Base-by-base conservation (phyloP, 2,113 vertebrate species). In the Crotalus horridus region DNA sequence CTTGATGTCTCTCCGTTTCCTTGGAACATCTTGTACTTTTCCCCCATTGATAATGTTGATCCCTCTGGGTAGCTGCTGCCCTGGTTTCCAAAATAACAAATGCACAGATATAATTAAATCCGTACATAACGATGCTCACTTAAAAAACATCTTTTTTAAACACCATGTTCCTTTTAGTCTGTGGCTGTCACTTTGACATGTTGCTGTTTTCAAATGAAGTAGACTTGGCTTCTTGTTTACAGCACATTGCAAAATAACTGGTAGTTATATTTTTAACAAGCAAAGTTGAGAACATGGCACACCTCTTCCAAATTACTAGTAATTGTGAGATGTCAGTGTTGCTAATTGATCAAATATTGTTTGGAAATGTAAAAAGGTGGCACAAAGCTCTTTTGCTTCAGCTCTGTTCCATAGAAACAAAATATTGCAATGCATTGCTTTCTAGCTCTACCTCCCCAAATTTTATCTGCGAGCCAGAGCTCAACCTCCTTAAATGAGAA, bases 51-150 rank as follows among this genome's bases (percentile, higher is more conserved):
- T 39, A 59, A 91, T 81, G 87, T 39, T 56, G 17, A 53, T 46
- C 10, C 85, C 43, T 33, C 85, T 23, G 11, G 69, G 33, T 64
- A 89, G 56, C 74, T 5, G 24, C 55, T 91, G 69, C 74, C 56
- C 93, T 93, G 64, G 48, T 91, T 93, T 93, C 74, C n/a, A 86
- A 89, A 85, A 93, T 91, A 89, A 91, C 23, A 89, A 85, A 91
- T 51, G 24, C 46, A 69, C 33, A 87, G 51, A 93, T 55, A 86
- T 64, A 89, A 69, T 93, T 86, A 89, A 91, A 9, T 24, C 48
- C 0, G 12, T 12, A 53, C 24, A 59, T 56, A 85, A 89, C 61
- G 90, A 91, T 91, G 69, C 89, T 91, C 87, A 64, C 64, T 93
- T 88, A 81, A 43, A 61, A 91, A 91, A 56, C n/a, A 54, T 85